Base-by-base conservation (phyloP, 2,113 vertebrate genomes). In the Percopsis transmontana region DNA sequence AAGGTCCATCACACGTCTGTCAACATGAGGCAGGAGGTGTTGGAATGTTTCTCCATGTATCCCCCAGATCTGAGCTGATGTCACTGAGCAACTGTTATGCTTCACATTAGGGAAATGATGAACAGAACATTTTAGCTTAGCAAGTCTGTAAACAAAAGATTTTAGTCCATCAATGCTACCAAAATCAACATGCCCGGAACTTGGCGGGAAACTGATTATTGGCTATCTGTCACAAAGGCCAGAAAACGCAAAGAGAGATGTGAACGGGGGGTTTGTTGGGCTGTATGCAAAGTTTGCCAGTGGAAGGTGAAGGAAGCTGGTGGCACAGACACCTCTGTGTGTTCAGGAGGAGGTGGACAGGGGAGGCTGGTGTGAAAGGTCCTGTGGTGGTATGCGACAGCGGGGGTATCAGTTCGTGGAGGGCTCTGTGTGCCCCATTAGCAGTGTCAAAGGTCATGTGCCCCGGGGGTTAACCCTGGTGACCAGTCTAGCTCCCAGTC, bases 381-480 rank as follows among this genome's bases (percentile, higher is more conserved):
- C 91, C 81, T 71, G 83, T 80, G 83, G 80, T 91, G 92, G 92
- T 92, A 93, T 93, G 92, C 70, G 62, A 88, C 81, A 82, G 88
- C 74, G 87, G 87, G 87, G 86, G 89, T 91, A 90, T 92, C 85
- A 89, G 86, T 91, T 93, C 86, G 77, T 89, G 85, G 83, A 91
- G 90, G 83, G 88, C 85, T 90, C 85, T 90, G 87, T 91, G 87
- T 92, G 90, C 92, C 92, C 92, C 91, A 92, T 93, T 93, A 93
- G 91, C 86, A 84, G 79, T 87, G 92, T 93, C 91, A 91, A 86
- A 92, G 92, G 91, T 91, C 82, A 79, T 80, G 80, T 87, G 90
- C 88, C 88, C 91, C 82, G 88, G 86, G 90, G 92, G 91, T 91
- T 93, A 92, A 93, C 92, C 91, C 82, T 82, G 61, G 81, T 92